phyloP scores from a whole-genome alignment of 2,113 vertebrate species.

The Heterochromis multidens region DNA sequence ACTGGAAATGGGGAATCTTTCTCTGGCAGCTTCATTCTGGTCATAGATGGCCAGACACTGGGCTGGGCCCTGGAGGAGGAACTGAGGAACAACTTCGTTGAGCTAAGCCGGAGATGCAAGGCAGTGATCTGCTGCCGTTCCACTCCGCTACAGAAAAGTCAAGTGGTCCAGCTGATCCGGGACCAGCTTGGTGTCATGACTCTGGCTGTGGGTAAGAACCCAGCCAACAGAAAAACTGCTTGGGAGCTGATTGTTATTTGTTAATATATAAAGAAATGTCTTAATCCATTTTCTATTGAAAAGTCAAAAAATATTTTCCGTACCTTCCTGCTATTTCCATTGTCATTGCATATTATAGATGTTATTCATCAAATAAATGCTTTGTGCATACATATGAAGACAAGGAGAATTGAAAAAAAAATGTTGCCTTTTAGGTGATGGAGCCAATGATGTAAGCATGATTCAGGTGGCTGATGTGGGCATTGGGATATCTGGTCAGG shows the following conservation, averaged over 20 bases:
- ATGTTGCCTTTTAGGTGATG: conserved; percentile 80
- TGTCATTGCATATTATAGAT: not conserved
- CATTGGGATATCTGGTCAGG: conserved; percentile 93
- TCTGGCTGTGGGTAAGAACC: conserved; percentile 83
- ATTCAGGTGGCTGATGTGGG: conserved; percentile 94
- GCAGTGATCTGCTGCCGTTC: conserved; percentile 89
- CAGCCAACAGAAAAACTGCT: not conserved
- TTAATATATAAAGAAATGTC: not conserved
- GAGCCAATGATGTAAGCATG: conserved; percentile 96
- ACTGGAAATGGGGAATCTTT: not conserved
- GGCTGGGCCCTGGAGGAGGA: conserved; percentile 78
- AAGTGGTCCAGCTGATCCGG: conserved; percentile 83
- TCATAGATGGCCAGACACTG: conserved; percentile 84
- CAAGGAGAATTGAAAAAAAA: not conserved
- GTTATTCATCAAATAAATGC: not conserved
- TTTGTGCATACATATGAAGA: not conserved
- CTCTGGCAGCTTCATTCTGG: conserved; percentile 63
- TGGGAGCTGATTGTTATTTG: not conserved
- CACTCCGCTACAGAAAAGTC: conserved; percentile 90
- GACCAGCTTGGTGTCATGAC: conserved; percentile 82
- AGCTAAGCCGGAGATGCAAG: conserved; percentile 75
- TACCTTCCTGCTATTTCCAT: not conserved
- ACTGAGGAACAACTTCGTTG: conserved; percentile 80
- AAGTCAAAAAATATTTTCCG: not conserved
- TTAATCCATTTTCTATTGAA: not conserved